Conservation (phyloP, 1,140 invertebrate species). For the Acromyrmex charruanus region DNA sequence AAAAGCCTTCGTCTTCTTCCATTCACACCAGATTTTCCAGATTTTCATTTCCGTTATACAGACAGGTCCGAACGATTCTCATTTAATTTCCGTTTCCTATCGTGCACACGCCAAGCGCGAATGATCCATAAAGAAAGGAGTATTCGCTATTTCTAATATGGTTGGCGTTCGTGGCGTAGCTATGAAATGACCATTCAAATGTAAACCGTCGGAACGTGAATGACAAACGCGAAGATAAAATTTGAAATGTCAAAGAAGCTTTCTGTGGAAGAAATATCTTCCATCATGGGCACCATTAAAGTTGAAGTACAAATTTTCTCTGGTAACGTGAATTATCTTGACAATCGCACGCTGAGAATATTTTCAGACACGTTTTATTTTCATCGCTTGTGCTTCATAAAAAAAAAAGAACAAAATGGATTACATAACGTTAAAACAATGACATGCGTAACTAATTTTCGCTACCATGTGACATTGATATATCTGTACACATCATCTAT, state of each 20-base stretch:
- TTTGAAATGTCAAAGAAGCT: conserved; percentile 22
- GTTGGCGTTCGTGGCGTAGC: conserved; percentile 12
- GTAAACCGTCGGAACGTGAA: conserved; percentile 16
- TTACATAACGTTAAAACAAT: conserved; percentile 16
- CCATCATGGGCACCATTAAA: background rate
- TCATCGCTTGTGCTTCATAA: conserved; percentile 7
- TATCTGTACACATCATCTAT: conserved; percentile 12
- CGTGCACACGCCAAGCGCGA: conserved; percentile 30
- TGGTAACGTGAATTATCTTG: background rate
- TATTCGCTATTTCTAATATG: conserved; percentile 47
- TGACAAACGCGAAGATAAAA: conserved; percentile 31
- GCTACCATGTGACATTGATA: conserved; percentile 5
- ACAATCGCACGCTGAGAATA: background rate
- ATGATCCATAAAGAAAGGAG: conserved; percentile 49
- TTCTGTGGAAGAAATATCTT: background rate
- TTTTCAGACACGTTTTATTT: conserved; percentile 25
- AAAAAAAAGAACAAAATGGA: conserved; percentile 18
- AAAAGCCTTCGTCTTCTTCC: conserved; percentile 8
- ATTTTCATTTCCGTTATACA: conserved; percentile 76
- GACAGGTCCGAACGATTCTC: conserved; percentile 72
- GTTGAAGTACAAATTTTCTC: conserved; percentile 13
- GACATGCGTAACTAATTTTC: conserved; percentile 41
- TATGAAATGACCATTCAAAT: conserved; percentile 39
- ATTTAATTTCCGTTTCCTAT: conserved; percentile 77
- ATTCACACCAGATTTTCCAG: conserved; percentile 63